Conservation (phyloP, 2,888 invertebrate genomes). For the Spodoptera littoralis region DNA sequence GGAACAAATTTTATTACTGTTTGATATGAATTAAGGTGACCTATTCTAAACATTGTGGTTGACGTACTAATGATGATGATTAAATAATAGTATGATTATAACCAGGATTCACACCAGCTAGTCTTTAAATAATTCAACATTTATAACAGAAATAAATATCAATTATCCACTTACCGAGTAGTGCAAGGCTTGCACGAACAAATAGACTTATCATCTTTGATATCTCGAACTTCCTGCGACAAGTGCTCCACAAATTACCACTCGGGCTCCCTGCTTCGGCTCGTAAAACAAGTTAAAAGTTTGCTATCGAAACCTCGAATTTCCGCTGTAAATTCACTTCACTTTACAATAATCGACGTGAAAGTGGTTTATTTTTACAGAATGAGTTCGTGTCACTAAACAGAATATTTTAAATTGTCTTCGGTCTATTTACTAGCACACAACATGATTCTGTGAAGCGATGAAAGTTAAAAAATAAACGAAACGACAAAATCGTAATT, state of each 20-base stretch:
- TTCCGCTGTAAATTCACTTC: constrained; percentile 18
- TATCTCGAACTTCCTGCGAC: constrained; percentile 62
- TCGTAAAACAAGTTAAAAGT: constrained; percentile 2
- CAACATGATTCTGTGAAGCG: constrained; percentile 4
- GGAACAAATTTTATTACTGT: too few species aligned
- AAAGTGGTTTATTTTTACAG: not conserved
- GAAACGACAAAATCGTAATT: not conserved
- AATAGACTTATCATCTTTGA: constrained; percentile 72
- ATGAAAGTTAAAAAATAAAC: constrained; percentile 11
- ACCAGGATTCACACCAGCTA: too few species aligned
- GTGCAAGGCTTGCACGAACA: constrained; percentile 67
- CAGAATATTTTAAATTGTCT: constrained; percentile 15
- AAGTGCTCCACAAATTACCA: constrained; percentile 53
- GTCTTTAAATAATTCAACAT: not conserved
- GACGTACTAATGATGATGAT: too few species aligned
- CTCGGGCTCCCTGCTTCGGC: constrained; percentile 11
- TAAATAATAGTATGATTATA: too few species aligned
- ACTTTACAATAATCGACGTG: not conserved
- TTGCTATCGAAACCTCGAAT: constrained; percentile 12
- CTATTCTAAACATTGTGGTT: too few species aligned
- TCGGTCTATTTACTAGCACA: constrained; percentile 27
- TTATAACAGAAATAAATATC: constrained; percentile 33
- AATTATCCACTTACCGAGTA: constrained; percentile 72
- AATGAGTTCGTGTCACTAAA: constrained; percentile 6
- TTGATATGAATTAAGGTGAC: too few species aligned